These are phyloP conservation scores for Peromyscus polionotus DNA, from an alignment of 2,113 vertebrate genomes.

Conservation along the genomic window DNA sequence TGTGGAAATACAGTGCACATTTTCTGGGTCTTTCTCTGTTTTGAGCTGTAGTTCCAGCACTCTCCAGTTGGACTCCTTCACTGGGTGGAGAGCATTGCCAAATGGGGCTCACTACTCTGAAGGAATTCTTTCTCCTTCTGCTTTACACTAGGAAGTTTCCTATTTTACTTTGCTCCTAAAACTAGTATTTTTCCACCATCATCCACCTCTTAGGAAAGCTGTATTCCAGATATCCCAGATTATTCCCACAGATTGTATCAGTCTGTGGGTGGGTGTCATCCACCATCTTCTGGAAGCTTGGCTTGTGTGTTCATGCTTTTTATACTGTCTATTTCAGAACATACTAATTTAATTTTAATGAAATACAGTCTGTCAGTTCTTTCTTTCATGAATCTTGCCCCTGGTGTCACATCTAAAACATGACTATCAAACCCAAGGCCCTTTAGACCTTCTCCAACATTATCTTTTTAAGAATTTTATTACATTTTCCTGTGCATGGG, in stretches of 20 bases:
- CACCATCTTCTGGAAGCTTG: not conserved
- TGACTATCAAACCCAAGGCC: not conserved
- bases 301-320: not conserved
- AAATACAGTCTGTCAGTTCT: not conserved
- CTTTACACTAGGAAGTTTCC: not conserved
- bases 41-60: not conserved
- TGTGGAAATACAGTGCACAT: not conserved
- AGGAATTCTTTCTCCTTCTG: not conserved
- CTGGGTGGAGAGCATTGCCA: not conserved
- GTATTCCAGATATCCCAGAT: not conserved
- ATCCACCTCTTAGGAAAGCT: not conserved
- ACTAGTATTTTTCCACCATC: not conserved
- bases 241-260: not conserved
- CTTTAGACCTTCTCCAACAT: not conserved
- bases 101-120: not conserved
- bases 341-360: constrained; percentile 40
- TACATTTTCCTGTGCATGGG: not conserved
- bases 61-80: not conserved
- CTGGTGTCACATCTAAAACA: not conserved
- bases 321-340: not conserved
- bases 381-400: not conserved
- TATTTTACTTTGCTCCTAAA: constrained; percentile 1
- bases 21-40: not conserved
- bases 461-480: not conserved
- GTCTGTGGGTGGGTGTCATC: not conserved